These are phyloP conservation scores for Agapornis roseicollis DNA, from an alignment of 2,113 vertebrate species.

Conservation along the genomic window DNA sequence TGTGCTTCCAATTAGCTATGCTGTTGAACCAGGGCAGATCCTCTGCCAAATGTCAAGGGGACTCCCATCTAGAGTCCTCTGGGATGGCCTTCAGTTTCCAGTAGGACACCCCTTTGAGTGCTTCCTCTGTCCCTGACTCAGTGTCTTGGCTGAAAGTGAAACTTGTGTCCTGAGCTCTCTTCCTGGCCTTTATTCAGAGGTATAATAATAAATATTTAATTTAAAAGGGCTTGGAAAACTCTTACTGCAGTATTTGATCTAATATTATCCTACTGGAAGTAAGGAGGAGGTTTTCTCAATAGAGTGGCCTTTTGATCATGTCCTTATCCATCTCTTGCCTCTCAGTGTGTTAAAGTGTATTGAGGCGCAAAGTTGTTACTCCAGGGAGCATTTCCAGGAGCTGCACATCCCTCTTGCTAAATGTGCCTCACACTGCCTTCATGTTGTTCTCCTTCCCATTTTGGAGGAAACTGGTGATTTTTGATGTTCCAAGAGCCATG, in stretches of 20 bases:
- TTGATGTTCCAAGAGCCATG: background rate
- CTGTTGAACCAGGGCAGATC: background rate
- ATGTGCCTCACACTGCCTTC: background rate
- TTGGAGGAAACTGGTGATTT: background rate
- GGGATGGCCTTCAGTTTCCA: background rate
- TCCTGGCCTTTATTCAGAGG: background rate
- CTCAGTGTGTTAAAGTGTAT: background rate
- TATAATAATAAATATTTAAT: background rate
- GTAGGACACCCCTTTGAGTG: background rate
- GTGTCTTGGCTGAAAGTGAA: background rate
- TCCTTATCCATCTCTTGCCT: background rate
- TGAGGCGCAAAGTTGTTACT: background rate
- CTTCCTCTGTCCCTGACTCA: background rate
- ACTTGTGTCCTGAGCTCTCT: background rate
- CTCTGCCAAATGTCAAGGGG: background rate
- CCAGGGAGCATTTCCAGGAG: background rate
- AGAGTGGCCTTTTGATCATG: background rate
- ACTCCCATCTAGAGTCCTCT: background rate
- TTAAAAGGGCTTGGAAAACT: background rate
- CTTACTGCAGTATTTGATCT: background rate
- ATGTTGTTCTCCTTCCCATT: background rate
- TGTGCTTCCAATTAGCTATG: background rate
- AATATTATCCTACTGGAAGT: background rate
- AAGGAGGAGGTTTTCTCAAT: background rate
- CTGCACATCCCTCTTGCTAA: background rate